These are phyloP conservation scores for Dendroctonus ponderosae DNA, from an alignment of 1,140 invertebrate genomes.

Conservation along the genomic window DNA sequence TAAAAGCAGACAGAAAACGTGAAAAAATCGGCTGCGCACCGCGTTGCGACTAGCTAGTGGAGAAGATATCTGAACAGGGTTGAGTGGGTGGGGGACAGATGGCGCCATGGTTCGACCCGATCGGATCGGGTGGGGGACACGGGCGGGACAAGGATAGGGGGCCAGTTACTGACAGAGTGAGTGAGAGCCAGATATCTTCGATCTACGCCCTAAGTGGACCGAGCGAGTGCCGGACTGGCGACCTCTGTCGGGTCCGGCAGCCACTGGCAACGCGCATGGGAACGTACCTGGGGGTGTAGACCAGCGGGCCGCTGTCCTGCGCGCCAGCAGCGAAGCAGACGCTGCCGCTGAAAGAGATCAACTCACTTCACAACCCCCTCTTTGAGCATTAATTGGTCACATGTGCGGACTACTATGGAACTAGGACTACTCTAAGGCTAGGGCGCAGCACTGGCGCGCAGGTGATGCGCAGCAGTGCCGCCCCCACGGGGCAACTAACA, in stretches of 20 bases:
- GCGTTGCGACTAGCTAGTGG: neutral
- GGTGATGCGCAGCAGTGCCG: no score
- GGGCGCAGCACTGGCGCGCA: no score
- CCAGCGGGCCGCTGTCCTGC: slow-evolving; percentile 45
- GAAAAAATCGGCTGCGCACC: neutral
- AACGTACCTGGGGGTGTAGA: slow-evolving; percentile 50
- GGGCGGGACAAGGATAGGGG: neutral
- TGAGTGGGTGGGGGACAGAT: neutral
- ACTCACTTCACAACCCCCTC: slow-evolving; percentile 51
- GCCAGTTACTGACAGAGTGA: neutral
- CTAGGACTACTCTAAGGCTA: slow-evolving; percentile 11
- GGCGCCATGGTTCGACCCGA: neutral
- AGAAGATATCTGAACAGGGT: neutral
- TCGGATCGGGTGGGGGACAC: neutral
- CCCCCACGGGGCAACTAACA: no score
- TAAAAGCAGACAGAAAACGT: slow-evolving; percentile 62
- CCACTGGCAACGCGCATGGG: no score
- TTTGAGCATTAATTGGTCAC: slow-evolving; percentile 38
- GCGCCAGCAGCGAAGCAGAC: slow-evolving; percentile 40
- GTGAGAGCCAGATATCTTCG: neutral
- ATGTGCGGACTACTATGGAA: slow-evolving; percentile 44
- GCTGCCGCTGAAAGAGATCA: slow-evolving; percentile 50
- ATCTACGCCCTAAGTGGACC: neutral
- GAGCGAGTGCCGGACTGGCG: neutral
- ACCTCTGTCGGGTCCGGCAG: neutral